Conservation (phyloP, 64 coral and sea anemone species). For the Exaiptasia diaphana region DNA sequence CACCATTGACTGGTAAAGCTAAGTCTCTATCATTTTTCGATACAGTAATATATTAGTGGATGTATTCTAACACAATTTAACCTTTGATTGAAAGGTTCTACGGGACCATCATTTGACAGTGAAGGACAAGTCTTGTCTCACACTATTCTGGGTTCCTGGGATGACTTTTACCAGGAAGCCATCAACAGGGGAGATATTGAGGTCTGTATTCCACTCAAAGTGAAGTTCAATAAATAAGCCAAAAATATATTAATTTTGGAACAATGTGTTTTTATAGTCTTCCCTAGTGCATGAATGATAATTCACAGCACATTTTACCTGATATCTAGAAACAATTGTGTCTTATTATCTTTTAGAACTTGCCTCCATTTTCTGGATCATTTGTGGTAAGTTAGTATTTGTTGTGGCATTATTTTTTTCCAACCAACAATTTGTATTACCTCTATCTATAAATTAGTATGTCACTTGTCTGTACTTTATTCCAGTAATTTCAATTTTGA, state of each 20-base stretch:
- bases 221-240: no score
- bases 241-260: no score
- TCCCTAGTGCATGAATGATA: no score
- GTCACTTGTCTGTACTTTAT: no score
- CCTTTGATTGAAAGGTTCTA: slow-evolving; percentile 20
- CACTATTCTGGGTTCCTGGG: slow-evolving; percentile 86
- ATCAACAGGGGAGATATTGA: slow-evolving; percentile 83
- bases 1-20: slow-evolving; percentile 59
- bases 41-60: not conserved
- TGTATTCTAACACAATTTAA: not conserved
- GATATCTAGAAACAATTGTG: no score
- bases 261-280: no score
- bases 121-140: slow-evolving; percentile 70
- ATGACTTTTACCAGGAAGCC: slow-evolving; percentile 84
- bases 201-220: slow-evolving; percentile 35
- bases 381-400: slow-evolving; percentile 20
- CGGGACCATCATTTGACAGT: slow-evolving; percentile 63
- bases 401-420: not conserved
- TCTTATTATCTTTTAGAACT: slow-evolving; percentile 30
- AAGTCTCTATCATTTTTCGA: not conserved
- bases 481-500: no score
- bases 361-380: slow-evolving; percentile 60
- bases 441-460: no score
- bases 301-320: no score
- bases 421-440: no score